Percentiles rank a stretch among this genome's conserved stretches.
phyloP scores from a whole-genome alignment of 53 echinoderm and acorn worm species.

The Zoroaster sp. region DNA sequence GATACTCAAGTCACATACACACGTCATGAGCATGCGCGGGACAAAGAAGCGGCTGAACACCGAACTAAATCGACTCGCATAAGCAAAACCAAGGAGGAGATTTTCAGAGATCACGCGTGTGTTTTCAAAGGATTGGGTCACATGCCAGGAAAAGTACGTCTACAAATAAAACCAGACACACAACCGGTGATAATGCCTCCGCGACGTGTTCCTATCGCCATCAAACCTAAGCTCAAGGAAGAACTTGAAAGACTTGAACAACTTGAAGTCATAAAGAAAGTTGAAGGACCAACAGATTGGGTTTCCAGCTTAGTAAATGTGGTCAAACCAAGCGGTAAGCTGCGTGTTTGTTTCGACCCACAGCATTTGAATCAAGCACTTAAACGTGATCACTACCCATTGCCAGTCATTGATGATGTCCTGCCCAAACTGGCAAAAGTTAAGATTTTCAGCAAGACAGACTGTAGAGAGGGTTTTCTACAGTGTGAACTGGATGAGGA shows the following conservation, averaged over 20 bases:
- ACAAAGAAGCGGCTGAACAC: not conserved
- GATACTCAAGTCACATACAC: not conserved
- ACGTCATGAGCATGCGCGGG: not conserved
- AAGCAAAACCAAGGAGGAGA: no score
- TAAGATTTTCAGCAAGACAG: constrained; percentile 39
- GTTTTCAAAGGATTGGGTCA: no score
- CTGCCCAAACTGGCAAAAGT: no score
- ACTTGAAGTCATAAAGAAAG: constrained; percentile 27
- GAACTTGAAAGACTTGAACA: constrained; percentile 58
- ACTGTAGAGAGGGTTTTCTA: constrained; percentile 38
- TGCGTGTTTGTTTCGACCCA: no score
- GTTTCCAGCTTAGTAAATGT: no score
- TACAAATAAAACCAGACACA: constrained; percentile 17
- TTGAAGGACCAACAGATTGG: constrained; percentile 62
- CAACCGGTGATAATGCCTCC: constrained; percentile 58
- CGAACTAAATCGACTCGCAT: no score
- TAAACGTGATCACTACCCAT: no score
- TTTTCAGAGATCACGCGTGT: no score
- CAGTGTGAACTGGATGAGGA: constrained; percentile 39
- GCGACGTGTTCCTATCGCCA: constrained; percentile 49
- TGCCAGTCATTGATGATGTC: no score
- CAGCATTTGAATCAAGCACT: no score
- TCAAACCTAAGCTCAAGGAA: constrained; percentile 61
- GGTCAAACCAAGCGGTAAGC: no score
- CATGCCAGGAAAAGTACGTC: no score